Conservation (phyloP, 2,113 vertebrate species). For the Rhinolophus sinicus region DNA sequence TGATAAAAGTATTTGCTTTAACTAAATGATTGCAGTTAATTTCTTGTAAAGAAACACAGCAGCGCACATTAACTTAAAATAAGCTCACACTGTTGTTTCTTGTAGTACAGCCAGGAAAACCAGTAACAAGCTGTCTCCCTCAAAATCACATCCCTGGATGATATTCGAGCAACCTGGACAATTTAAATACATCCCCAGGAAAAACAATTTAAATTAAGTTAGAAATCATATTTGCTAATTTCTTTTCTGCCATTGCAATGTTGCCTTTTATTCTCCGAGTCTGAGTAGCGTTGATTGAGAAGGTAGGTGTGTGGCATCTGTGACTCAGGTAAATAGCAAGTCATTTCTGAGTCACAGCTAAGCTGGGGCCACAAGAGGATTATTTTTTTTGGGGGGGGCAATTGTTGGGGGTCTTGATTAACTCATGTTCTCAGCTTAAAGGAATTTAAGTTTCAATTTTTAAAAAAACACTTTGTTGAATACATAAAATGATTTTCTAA, state of each 20-base stretch:
- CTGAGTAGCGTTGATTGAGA: neutral
- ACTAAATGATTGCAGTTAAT: conserved; percentile 84
- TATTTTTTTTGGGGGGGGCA: neutral
- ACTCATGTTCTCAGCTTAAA: neutral
- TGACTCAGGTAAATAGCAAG: neutral
- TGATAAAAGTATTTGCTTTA: conserved; percentile 79
- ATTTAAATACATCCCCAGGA: conserved; percentile 87
- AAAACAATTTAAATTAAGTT: conserved; percentile 87
- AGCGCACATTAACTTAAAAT: conserved; percentile 88
- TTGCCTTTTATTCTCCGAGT: conserved; percentile 45
- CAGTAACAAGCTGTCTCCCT: conserved; percentile 90
- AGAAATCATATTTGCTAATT: conserved; percentile 80
- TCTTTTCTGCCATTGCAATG: conserved; percentile 63
- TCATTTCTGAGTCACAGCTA: neutral
- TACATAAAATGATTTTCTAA: neutral
- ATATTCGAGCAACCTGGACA: conserved; percentile 88
- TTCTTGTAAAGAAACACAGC: conserved; percentile 87
- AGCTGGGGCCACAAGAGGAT: neutral
- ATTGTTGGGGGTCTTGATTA: neutral
- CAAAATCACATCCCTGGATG: conserved; percentile 90
- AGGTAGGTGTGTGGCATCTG: neutral
- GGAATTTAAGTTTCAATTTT: neutral
- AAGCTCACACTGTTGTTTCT: conserved; percentile 89
- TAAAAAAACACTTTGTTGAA: neutral
- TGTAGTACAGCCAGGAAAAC: conserved; percentile 91